These are phyloP conservation scores for Chloroceryle amazona DNA, from an alignment of 2,797 vertebrate genomes.

Conservation along the genomic window DNA sequence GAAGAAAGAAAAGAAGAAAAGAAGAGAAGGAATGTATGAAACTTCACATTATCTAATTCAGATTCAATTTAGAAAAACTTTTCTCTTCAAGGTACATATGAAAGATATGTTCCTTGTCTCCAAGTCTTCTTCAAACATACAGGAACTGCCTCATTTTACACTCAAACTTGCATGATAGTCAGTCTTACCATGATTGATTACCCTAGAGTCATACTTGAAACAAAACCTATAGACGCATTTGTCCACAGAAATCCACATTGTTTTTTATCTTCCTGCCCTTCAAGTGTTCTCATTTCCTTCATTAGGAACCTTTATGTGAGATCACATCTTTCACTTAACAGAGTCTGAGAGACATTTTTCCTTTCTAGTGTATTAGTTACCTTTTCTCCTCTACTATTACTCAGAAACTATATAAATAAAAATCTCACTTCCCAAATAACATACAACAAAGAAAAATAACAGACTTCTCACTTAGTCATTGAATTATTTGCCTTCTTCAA, in stretches of 20 bases:
- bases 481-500: slow-evolving; percentile 37
- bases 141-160: not conserved
- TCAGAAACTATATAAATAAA: slow-evolving; percentile 49
- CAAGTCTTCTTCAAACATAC: not conserved
- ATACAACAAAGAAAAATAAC: slow-evolving; percentile 23
- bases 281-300: not conserved
- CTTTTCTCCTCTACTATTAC: not conserved
- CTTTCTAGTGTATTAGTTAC: not conserved
- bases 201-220: not conserved
- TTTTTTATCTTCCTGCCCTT: not conserved
- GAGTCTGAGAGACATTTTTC: not conserved
- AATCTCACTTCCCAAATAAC: slow-evolving; percentile 17
- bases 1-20: too few relatives aligned
- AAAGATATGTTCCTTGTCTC: not conserved
- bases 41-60: not conserved
- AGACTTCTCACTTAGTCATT: slow-evolving; percentile 41
- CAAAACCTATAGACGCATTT: not conserved
- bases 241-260: not conserved
- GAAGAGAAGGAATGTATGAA: not conserved
- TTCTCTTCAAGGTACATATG: not conserved
- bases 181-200: not conserved
- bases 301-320: not conserved
- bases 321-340: not conserved
- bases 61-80: not conserved
- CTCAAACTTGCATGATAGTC: not conserved